These are phyloP conservation scores for Drosophila triauraria DNA, from an alignment of 1,140 invertebrate species.

Conservation along the genomic window DNA sequence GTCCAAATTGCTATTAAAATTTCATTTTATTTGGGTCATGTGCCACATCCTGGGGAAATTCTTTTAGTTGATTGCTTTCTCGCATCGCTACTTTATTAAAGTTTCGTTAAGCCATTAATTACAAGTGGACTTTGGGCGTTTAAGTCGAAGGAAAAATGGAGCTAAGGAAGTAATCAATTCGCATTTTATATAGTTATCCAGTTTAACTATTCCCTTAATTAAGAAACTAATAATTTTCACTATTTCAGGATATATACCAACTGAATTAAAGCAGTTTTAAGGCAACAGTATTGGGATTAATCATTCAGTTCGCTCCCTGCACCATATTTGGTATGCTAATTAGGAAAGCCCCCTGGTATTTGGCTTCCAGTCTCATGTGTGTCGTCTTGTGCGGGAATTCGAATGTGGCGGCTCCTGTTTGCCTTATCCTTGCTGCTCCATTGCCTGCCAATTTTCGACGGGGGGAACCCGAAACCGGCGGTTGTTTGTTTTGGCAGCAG, in stretches of 20 bases:
- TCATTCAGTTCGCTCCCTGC: not conserved
- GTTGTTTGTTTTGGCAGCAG: slow-evolving; percentile 39
- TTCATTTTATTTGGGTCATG: slow-evolving; percentile 24
- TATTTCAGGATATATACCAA: no score
- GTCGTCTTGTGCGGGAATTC: slow-evolving; percentile 5
- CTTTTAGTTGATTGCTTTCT: slow-evolving; percentile 21
- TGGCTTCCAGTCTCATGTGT: slow-evolving; percentile 4
- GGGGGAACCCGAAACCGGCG: slow-evolving; percentile 10
- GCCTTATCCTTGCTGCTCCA: slow-evolving; percentile 27
- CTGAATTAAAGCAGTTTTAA: no score
- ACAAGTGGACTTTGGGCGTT: not conserved
- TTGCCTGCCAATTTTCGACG: slow-evolving; percentile 50
- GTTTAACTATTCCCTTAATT: no score
- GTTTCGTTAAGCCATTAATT: slow-evolving; percentile 15
- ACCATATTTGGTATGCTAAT: slow-evolving; percentile 31
- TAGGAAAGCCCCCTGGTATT: slow-evolving; percentile 11
- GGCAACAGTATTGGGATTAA: no score
- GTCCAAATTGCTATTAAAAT: slow-evolving; percentile 40
- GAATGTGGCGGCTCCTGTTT: slow-evolving; percentile 35
- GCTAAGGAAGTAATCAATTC: no score
- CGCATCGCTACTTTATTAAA: slow-evolving; percentile 7
- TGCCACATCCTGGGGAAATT: slow-evolving; percentile 19
- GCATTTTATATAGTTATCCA: no score
- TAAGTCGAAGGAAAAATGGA: not conserved
- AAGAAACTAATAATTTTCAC: no score